Base-by-base conservation (phyloP, 2,113 vertebrate genomes). In the Solea senegalensis region DNA sequence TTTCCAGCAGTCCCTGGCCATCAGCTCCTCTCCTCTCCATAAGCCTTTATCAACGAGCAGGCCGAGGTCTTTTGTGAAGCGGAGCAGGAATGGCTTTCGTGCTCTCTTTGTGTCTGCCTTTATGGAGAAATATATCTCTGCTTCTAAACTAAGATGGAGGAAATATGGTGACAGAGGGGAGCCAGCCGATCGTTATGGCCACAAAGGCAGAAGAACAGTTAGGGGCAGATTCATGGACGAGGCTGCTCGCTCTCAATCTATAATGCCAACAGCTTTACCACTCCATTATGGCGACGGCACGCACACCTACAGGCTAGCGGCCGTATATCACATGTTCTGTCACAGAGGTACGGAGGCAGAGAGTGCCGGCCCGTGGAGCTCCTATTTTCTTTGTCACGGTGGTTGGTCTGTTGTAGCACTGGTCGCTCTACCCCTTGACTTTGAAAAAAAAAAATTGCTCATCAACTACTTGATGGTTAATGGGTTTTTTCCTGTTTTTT, bases 101-200 rank as follows among this genome's bases (percentile, higher is more conserved):
- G 81, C 80, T 78, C 76, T 80, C 83, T 92, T 90, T 90, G 89
- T 90, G 85, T 76, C 73, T 27, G 71, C 80, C 76, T 89, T 92
- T 89, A 91, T 89, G 84, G 84, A 81, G 86, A 90, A 90, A 90
- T 91, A 91, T 90, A 92, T 90, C 89, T 88, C 73, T 61, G 75
- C 80, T 87, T 84, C 89, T 82, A 89, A 92, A 92, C 85, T 88
- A 91, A 91, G 89, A 90, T 90, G 90, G 90, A 87, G 89, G 81
- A 90, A 91, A 91, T 92, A 91, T 67, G 88, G 86, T 86, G 90
- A 90, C 90, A 90, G 85, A 83, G 66, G 82, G 76, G 82, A 86
- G 85, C 74, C 74, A 41, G 76, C 76, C 80, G 75, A 90, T 92
- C 88, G 87, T 93, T 92, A 90, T 74, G 68, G 83, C 83, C 86